Evolutionary conservation across 2,797 vertebrate species (phyloP).

Genomic region (Lates japonicus): DNA sequence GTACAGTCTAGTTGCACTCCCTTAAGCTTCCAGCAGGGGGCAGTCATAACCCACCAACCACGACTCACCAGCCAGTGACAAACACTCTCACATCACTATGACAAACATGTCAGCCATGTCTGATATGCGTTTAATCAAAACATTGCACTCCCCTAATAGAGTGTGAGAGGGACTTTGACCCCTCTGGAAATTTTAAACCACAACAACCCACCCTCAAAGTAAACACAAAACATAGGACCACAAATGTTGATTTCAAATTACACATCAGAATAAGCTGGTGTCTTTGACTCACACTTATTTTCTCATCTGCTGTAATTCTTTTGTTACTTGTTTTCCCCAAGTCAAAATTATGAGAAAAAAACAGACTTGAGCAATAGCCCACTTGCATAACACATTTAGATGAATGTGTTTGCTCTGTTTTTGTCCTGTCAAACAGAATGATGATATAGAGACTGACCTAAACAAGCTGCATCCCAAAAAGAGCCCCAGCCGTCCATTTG

Average conservation of each 20-base stretch:
- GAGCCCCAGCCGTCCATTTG: conserved; percentile 86
- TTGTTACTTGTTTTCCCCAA: neutral
- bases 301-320: neutral
- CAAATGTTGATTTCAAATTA: neutral
- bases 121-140: conserved; percentile 6
- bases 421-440: conserved; percentile 87
- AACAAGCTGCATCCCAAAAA: conserved; percentile 93
- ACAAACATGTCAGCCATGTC: conserved; percentile 22
- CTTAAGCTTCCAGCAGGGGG: conserved; percentile 55
- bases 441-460: conserved; percentile 98
- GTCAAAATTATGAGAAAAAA: neutral
- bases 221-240: neutral
- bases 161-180: neutral
- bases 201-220: neutral
- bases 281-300: neutral
- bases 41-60: conserved; percentile 34
- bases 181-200: neutral
- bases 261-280: neutral
- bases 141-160: neutral
- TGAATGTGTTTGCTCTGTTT: conserved; percentile 30
- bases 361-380: neutral
- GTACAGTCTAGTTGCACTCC: conserved; percentile 3
- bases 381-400: neutral
- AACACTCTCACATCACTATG: neutral
- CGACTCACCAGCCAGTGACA: neutral